These are phyloP conservation scores for Drosophila algonquin DNA, from an alignment of 2,888 invertebrate genomes.

Conservation along the genomic window DNA sequence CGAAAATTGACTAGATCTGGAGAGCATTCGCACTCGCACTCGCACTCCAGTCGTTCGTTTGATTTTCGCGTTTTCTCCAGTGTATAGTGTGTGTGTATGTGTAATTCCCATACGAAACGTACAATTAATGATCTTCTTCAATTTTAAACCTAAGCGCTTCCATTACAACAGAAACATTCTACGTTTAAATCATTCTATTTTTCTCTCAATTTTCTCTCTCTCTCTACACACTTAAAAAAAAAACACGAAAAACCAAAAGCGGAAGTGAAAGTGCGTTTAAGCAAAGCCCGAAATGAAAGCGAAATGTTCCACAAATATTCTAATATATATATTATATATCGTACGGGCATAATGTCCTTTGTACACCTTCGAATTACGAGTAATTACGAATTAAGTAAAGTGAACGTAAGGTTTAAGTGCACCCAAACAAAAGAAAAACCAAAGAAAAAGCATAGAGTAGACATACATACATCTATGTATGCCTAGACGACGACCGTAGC, in stretches of 20 bases:
- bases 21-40: background rate
- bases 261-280: background rate
- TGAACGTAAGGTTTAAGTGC: slow-evolving; percentile 46
- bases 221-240: slow-evolving; percentile 7
- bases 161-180: slow-evolving; percentile 37
- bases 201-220: slow-evolving; percentile 17
- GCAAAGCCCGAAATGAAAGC: slow-evolving; percentile 12
- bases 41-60: slow-evolving; percentile 4
- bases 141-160: slow-evolving; percentile 67
- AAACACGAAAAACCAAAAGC: slow-evolving; percentile 6
- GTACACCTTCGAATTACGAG: slow-evolving; percentile 41
- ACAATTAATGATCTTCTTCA: slow-evolving; percentile 59
- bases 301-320: slow-evolving; percentile 24
- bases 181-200: slow-evolving; percentile 4
- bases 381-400: slow-evolving; percentile 33
- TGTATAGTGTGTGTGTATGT: slow-evolving; percentile 15
- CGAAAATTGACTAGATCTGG: slow-evolving; percentile 54
- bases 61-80: slow-evolving; percentile 4
- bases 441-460: slow-evolving; percentile 5
- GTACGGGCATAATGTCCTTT: slow-evolving; percentile 25
- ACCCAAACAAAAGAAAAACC: slow-evolving; percentile 15
- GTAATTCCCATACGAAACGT: slow-evolving; percentile 50
- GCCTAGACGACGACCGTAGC: slow-evolving; percentile 12
- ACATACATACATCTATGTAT: too few species aligned
- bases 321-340: slow-evolving; percentile 9